phyloP scores from a whole-genome alignment of 1,140 invertebrate species.

The Hypothenemus hampei region DNA sequence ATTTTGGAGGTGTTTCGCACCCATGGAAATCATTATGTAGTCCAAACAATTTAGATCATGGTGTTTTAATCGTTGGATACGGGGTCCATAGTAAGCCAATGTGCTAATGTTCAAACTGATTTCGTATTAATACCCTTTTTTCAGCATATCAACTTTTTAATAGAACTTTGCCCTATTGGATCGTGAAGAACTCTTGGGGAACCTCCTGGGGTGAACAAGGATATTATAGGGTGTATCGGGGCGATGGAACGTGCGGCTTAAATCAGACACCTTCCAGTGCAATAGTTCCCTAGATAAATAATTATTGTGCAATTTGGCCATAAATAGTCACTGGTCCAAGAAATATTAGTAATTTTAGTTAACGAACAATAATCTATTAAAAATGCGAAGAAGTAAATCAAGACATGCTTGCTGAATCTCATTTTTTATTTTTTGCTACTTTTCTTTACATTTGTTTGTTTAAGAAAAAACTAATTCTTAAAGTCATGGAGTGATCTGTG shows the following conservation, averaged over 20 bases:
- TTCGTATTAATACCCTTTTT: conserved; percentile 31
- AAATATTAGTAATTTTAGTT: too few species aligned
- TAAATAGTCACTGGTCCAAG: too few species aligned
- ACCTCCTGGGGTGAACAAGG: conserved; percentile 83
- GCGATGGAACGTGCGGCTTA: conserved; percentile 91
- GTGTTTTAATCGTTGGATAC: conserved; percentile 91
- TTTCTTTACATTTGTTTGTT: too few species aligned
- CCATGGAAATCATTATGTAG: conserved; percentile 85
- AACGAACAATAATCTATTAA: too few species aligned
- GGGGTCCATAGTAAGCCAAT: conserved; percentile 68
- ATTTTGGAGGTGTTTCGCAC: conserved; percentile 94
- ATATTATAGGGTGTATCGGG: conserved; percentile 91
- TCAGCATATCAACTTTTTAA: conserved; percentile 76
- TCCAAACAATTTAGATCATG: conserved; percentile 78
- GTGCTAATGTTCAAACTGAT: background rate
- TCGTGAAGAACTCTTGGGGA: conserved; percentile 93
- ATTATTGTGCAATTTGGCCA: too few species aligned
- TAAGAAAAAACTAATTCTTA: too few species aligned
- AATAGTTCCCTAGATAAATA: conserved; percentile 57
- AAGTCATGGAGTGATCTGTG: too few species aligned
- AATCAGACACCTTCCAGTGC: conserved; percentile 89
- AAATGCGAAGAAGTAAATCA: too few species aligned
- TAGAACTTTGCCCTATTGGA: conserved; percentile 83
- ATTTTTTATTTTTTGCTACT: too few species aligned
- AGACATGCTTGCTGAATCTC: too few species aligned